phyloP scores from a whole-genome alignment of 2,113 vertebrate genomes.

The Riparia riparia region DNA sequence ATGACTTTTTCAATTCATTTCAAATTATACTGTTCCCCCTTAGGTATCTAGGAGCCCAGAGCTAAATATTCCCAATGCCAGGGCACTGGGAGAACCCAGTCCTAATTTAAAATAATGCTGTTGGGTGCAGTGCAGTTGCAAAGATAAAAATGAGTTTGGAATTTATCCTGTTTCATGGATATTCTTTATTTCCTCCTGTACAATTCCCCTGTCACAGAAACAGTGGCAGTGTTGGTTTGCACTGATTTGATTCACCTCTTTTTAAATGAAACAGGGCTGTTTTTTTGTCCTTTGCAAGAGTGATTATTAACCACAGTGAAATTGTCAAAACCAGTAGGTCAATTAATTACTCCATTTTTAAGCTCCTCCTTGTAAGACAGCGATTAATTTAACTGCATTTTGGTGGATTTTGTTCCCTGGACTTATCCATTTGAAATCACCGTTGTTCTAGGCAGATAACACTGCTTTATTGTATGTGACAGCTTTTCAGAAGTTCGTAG shows the following conservation, averaged over 20 bases:
- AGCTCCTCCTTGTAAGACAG: conserved; percentile 64
- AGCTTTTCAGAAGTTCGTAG: conserved; percentile 60
- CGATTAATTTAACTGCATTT: conserved; percentile 75
- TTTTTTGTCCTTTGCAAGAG: conserved; percentile 33
- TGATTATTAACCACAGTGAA: conserved; percentile 59
- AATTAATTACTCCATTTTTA: conserved; percentile 77
- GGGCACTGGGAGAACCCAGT: not conserved
- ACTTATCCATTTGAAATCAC: conserved; percentile 66
- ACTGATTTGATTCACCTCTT: not conserved
- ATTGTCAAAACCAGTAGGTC: conserved; percentile 67
- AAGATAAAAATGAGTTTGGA: not conserved
- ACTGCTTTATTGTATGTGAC: conserved; percentile 65
- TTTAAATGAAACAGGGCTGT: conserved; percentile 12
- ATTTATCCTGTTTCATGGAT: not conserved
- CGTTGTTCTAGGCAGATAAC: conserved; percentile 59
- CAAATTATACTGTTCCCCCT: not conserved
- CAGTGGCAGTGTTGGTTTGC: not conserved
- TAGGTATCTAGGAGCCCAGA: not conserved
- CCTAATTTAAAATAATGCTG: not conserved
- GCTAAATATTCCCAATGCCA: not conserved
- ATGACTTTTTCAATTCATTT: conserved; percentile 15
- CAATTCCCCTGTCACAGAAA: not conserved
- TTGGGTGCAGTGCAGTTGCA: not conserved
- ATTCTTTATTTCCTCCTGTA: not conserved
- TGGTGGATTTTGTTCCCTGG: conserved; percentile 49